phyloP scores from a whole-genome alignment of 2,113 vertebrate species.

The Aphelocoma coerulescens region DNA sequence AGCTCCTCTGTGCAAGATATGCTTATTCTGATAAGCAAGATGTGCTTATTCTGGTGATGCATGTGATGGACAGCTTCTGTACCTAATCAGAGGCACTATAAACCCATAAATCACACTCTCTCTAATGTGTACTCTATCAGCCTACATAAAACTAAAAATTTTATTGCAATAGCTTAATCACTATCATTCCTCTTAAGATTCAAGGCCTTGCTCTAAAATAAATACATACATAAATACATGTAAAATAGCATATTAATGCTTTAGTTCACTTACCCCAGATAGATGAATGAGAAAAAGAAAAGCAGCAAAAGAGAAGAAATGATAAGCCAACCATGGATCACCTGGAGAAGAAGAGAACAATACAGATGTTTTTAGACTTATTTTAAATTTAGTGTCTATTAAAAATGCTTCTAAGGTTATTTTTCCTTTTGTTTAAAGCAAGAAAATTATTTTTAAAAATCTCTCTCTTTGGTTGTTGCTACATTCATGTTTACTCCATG shows the following conservation, averaged over 20 bases:
- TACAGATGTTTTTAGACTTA: not conserved
- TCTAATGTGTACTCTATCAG: not conserved
- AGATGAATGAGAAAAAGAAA: slow-evolving; percentile 98
- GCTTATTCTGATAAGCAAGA: not conserved
- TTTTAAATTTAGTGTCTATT: not conserved
- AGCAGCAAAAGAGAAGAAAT: slow-evolving; percentile 94
- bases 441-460: not conserved
- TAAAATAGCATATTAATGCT: not conserved
- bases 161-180: not conserved
- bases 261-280: slow-evolving; percentile 87
- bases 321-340: slow-evolving; percentile 98
- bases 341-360: slow-evolving; percentile 70
- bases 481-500: not conserved
- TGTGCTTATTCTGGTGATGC: not conserved
- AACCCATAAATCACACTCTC: not conserved
- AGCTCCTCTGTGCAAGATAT: not conserved
- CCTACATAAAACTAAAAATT: not conserved
- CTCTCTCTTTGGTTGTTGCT: not conserved
- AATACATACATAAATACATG: not conserved
- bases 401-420: not conserved
- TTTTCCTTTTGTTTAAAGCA: not conserved
- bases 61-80: not conserved
- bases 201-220: not conserved
- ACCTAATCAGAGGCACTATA: not conserved
- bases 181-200: not conserved